These are phyloP conservation scores for Spea hammondii DNA, from an alignment of 2,797 vertebrate species.

Conservation along the genomic window DNA sequence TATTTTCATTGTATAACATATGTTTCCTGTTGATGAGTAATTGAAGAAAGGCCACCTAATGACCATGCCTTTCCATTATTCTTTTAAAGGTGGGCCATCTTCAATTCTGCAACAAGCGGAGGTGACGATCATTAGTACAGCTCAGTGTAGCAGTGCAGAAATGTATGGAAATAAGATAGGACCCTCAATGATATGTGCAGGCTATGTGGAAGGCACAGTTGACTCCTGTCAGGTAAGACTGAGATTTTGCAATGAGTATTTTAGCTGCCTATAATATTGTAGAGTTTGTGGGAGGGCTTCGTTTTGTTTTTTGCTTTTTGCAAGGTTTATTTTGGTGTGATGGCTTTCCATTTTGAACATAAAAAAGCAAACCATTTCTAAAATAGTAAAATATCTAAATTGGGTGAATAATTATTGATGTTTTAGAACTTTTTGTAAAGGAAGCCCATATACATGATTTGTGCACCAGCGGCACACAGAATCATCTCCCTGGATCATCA, in stretches of 20 bases:
- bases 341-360: too few relatives aligned
- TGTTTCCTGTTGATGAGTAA: too few relatives aligned
- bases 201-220: constrained; percentile 29
- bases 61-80: not conserved
- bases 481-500: too few relatives aligned
- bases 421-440: too few relatives aligned
- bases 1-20: too few relatives aligned
- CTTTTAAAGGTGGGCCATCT: not conserved
- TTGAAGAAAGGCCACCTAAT: too few relatives aligned
- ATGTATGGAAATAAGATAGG: constrained; percentile 11
- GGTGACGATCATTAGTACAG: constrained; percentile 32
- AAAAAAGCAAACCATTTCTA: too few relatives aligned
- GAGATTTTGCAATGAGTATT: not conserved
- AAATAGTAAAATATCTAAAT: too few relatives aligned
- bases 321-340: not conserved
- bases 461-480: too few relatives aligned
- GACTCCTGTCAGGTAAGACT: constrained; percentile 39
- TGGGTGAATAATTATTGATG: too few relatives aligned
- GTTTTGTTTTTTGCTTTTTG: not conserved
- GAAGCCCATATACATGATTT: too few relatives aligned
- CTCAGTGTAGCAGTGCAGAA: constrained; percentile 1
- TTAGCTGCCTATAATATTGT: not conserved
- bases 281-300: not conserved
- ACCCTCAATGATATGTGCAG: constrained; percentile 43
- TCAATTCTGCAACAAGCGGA: constrained; percentile 27